These are phyloP conservation scores for Bellardia pandia DNA, from an alignment of 2,888 invertebrate species.

Conservation along the genomic window DNA sequence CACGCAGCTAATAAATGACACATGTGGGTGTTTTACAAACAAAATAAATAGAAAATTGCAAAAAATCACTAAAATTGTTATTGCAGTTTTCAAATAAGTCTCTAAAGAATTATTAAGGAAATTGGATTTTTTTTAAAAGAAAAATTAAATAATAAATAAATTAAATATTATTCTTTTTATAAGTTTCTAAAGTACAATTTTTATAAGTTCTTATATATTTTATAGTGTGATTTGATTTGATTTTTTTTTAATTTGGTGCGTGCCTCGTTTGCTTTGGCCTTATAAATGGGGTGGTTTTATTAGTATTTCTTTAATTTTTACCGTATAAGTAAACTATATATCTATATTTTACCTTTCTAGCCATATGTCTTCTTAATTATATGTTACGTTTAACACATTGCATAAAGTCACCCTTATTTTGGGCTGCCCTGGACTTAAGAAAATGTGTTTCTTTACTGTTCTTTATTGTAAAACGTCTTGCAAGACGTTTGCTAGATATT, in stretches of 20 bases:
- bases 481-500: slow-evolving; percentile 57
- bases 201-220: not conserved
- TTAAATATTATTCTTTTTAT: not conserved
- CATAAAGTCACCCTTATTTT: slow-evolving; percentile 64
- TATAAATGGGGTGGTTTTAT: slow-evolving; percentile 30
- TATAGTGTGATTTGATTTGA: slow-evolving; percentile 25
- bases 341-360: slow-evolving; percentile 29
- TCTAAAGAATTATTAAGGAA: slow-evolving; percentile 13
- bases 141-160: not conserved
- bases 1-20: slow-evolving; percentile 63
- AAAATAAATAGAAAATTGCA: slow-evolving; percentile 11
- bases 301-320: slow-evolving; percentile 18
- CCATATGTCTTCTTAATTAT: slow-evolving; percentile 65
- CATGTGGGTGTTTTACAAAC: slow-evolving; percentile 38
- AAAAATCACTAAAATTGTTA: not conserved
- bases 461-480: slow-evolving; percentile 1
- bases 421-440: slow-evolving; percentile 14
- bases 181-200: slow-evolving; percentile 9
- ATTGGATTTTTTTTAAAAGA: not conserved
- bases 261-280: slow-evolving; percentile 12
- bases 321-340: not conserved
- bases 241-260: slow-evolving; percentile 48
- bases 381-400: slow-evolving; percentile 54
- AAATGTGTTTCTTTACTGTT: slow-evolving; percentile 35
- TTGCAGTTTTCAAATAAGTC: not conserved